Conservation (phyloP, 2,113 vertebrate species). For the Patagioenas fasciata region DNA sequence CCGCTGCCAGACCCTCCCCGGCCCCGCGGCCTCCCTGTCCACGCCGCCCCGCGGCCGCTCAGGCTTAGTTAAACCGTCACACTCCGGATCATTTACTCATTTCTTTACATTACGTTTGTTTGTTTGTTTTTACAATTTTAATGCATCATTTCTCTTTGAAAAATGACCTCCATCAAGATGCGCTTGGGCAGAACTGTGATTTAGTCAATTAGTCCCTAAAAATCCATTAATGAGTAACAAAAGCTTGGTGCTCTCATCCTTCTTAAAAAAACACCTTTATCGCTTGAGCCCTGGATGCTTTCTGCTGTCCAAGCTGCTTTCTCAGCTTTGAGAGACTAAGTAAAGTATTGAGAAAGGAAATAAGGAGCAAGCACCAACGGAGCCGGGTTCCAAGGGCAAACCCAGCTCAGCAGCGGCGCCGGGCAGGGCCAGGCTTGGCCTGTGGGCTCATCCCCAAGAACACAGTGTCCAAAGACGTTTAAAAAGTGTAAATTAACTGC, state of each 20-base stretch:
- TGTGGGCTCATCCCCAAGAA: rapidly evolving
- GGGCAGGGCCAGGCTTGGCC: neutral
- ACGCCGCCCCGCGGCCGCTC: neutral
- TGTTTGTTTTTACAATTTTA: neutral
- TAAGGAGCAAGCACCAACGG: neutral
- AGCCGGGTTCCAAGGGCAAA: rapidly evolving
- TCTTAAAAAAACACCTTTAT: neutral
- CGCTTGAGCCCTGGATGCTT: neutral
- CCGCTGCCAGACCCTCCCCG: rapidly evolving
- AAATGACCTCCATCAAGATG: neutral
- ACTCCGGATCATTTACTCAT: neutral
- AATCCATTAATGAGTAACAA: rapidly evolving
- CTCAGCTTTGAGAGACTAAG: neutral
- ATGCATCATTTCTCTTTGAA: neutral
- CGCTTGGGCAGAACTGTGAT: neutral
- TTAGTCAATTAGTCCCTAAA: neutral
- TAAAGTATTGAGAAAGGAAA: neutral
- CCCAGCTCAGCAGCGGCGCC: rapidly evolving
- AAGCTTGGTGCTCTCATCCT: neutral
- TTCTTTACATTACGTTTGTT: neutral
- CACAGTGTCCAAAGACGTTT: neutral
- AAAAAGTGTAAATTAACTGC: neutral
- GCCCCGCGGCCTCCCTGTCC: neutral
- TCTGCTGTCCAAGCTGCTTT: neutral
- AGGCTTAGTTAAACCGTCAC: neutral